A percentile compares a stretch with the other conserved stretches of the same genome.
phyloP scores from a whole-genome alignment of 2,888 invertebrate genomes.

The Noctua fimbriata region DNA sequence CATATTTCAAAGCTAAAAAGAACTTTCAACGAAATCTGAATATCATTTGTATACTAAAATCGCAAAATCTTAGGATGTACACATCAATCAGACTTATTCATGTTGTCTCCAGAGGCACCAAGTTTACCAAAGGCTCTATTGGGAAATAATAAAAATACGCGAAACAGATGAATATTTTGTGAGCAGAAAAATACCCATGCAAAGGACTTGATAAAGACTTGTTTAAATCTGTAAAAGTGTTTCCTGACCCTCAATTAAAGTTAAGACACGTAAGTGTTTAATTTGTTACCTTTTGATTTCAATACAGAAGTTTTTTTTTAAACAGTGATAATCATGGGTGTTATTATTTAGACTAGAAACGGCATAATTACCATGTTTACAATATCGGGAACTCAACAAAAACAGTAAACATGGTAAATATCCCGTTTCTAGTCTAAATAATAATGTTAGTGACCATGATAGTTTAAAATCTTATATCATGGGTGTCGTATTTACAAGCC shows the following conservation, averaged over 20 bases:
- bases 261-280: not conserved
- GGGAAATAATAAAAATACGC: constrained; percentile 16
- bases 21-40: not conserved
- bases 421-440: no score
- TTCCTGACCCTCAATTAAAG: not conserved
- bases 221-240: not conserved
- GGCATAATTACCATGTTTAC: no score
- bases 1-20: not conserved
- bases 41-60: no score
- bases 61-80: not conserved
- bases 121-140: not conserved
- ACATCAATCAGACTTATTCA: constrained; percentile 23
- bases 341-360: no score
- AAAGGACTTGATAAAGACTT: not conserved
- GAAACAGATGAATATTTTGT: not conserved
- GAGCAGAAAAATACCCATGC: not conserved
- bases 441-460: no score
- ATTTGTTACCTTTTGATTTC: not conserved
- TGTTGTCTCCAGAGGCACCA: constrained; percentile 26
- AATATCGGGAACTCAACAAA: no score
- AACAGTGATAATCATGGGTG: no score
- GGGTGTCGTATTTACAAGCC: no score
- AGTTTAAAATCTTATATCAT: no score
- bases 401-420: no score
- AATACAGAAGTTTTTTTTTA: no score